Evolutionary conservation across 2,797 vertebrate species (phyloP), one percentile per base, ranked within the genome.

Genomic region (Galagoides demidoff): DNA sequence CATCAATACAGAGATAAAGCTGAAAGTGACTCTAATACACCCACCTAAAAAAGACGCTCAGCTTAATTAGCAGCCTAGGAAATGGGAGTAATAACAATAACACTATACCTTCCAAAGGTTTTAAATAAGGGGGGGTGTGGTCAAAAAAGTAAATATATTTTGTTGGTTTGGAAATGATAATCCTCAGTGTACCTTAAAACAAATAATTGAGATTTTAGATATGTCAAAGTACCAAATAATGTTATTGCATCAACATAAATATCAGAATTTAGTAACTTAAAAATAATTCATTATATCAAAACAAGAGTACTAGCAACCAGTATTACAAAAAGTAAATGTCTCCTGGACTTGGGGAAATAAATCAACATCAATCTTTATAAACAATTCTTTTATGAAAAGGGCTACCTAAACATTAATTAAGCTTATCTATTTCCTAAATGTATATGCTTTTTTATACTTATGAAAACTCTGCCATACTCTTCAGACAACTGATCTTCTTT

Each of bases 361-460:
- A 63, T 73, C 70, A 92, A 27, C 14, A 17, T 64, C 12, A 59
- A 49, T 85, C 3, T 93, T 92, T 61, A 34, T 83, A 83, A 94
- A 74, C 76, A 55, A 85, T 59, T 70, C 25, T 85, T 0, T n/a
- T 90, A 57, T 76, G 12, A 84, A 90, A 83, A 89, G 4, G 22
- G 12, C 31, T 91, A 78, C 13, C 31, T 92, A 94, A 89, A 70
- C 49, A 78, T 52, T 66, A 82, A 70, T 4, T 27, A 63, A 76
- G 43, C 4, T 78, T 83, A 93, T 63, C 85, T 11, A 63, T 92
- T 95, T 90, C 78, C 49, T 87, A 91, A 90, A 68, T 78, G 82
- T 39, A n/a, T 20, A 85, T 22, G 14, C 57, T 59, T 81, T 91
- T 76, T 59, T n/a, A 70, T 43, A 87, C 1, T 20, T 29, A 45